Percentiles rank a stretch among this genome's conserved stretches.
These are phyloP conservation scores for Brachionus koreanus DNA, from an alignment of 1,140 invertebrate genomes.

Conservation along the genomic window DNA sequence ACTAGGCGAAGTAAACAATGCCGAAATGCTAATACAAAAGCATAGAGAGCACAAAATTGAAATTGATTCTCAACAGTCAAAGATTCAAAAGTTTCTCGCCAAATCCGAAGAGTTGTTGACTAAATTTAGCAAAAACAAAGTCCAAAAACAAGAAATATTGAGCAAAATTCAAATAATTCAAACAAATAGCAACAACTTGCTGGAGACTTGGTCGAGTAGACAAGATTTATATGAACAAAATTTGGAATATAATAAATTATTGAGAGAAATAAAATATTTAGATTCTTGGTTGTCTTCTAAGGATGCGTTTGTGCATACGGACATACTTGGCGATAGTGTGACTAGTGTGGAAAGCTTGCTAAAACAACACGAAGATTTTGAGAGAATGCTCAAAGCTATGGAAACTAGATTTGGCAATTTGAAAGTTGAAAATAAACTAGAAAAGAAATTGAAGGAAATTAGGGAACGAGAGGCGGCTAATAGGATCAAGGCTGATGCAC, in stretches of 20 bases:
- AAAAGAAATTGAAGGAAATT: conserved; percentile 27
- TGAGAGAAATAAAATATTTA: conserved; percentile 32
- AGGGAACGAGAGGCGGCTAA: conserved; percentile 22
- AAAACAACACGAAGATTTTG: conserved; percentile 43
- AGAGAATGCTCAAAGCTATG: conserved; percentile 13
- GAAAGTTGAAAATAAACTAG: not conserved
- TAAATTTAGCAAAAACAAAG: not conserved
- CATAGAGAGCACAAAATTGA: conserved; percentile 30
- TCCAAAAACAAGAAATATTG: not conserved
- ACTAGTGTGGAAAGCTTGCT: conserved; percentile 5
- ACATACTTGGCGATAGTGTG: conserved; percentile 39
- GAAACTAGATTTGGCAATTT: conserved; percentile 6
- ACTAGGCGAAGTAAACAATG: conserved; percentile 13
- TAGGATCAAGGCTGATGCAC: not conserved
- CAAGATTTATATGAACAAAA: conserved; percentile 40
- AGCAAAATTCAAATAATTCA: conserved; percentile 39
- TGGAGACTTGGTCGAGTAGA: conserved; percentile 18
- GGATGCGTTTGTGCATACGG: conserved; percentile 12
- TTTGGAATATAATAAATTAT: conserved; percentile 40
- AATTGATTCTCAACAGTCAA: conserved; percentile 26
- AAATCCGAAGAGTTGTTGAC: conserved; percentile 28
- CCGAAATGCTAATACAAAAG: conserved; percentile 18
- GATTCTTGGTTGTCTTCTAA: conserved; percentile 43
- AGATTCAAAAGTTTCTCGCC: not conserved
- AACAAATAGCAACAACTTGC: not conserved